These are phyloP conservation scores for Myzus persicae DNA, from an alignment of 1,140 invertebrate genomes.

Conservation along the genomic window DNA sequence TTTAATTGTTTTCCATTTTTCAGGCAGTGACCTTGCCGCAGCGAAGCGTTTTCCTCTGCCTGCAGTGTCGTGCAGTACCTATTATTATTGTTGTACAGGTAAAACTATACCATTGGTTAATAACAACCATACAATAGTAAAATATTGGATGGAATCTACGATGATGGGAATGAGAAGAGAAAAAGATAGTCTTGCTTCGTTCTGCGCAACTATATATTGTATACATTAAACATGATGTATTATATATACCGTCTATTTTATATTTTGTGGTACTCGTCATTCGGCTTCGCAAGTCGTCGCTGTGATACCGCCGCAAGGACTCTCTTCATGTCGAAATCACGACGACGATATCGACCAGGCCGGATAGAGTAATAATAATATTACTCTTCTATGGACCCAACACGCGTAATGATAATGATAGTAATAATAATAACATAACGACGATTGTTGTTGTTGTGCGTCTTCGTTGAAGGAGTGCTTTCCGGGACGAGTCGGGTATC, in stretches of 20 bases:
- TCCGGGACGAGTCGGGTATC: not conserved
- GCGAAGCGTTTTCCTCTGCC: not conserved
- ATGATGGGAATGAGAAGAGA: not conserved
- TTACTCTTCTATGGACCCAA: not conserved
- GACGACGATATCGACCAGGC: not conserved
- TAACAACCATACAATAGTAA: not conserved
- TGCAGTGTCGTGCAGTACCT: not conserved
- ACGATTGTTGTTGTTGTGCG: not conserved
- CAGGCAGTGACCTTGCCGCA: not conserved
- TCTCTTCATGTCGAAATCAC: not conserved
- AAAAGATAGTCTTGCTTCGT: not conserved
- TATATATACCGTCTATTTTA: not conserved
- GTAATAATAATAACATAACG: not conserved
- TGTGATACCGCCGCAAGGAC: not conserved
- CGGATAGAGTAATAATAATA: not conserved
- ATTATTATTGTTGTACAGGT: too few species aligned
- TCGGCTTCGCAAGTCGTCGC: not conserved
- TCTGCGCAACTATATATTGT: not conserved
- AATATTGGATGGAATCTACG: not conserved
- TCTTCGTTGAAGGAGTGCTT: not conserved
- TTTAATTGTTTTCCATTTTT: conserved; percentile 15
- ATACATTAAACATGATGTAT: conserved; percentile 2
- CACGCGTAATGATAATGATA: not conserved
- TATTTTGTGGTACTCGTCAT: not conserved
- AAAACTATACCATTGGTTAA: not conserved